A percentile compares a stretch with the other conserved stretches of the same genome.
Conservation (phyloP, 1,140 invertebrate genomes). For the Sycophaga agraensis region DNA sequence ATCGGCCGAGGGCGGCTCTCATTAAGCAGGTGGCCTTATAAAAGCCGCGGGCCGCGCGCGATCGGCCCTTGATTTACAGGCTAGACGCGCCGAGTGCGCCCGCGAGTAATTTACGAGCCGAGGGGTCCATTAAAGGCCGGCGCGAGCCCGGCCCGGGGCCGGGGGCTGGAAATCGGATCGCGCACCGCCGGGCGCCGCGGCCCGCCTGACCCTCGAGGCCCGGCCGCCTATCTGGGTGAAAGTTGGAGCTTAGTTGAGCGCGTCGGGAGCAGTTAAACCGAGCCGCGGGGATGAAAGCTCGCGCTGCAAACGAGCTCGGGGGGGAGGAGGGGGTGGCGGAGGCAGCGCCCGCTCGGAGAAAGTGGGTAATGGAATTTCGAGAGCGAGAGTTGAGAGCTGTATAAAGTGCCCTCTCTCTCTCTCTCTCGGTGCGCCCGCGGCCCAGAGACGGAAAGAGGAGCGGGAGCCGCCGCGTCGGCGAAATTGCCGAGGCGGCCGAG, state of each 20-base stretch:
- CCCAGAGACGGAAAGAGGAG: not conserved
- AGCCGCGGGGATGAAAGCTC: not conserved
- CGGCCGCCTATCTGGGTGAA: no score
- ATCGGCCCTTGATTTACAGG: no score
- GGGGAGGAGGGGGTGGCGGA: not conserved
- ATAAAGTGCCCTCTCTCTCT: constrained; percentile 38
- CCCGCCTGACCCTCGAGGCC: not conserved
- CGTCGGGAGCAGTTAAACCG: constrained; percentile 7
- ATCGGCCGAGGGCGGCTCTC: no score
- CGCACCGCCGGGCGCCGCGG: not conserved
- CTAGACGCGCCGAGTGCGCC: no score
- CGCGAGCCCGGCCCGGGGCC: no score
- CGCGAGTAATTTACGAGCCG: no score
- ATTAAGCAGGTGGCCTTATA: no score
- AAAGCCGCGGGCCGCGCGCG: no score
- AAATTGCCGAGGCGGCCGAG: not conserved
- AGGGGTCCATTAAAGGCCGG: no score
- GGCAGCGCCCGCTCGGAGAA: constrained; percentile 5
- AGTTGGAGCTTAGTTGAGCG: not conserved
- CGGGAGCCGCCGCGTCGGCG: constrained; percentile 13
- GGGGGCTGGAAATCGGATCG: no score
- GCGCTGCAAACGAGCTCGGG: not conserved
- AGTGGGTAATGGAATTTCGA: constrained; percentile 50
- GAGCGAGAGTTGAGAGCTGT: constrained; percentile 49
- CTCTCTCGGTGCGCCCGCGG: not conserved